phyloP scores from a whole-genome alignment of 2,113 vertebrate species.

The Cyphotilapia sp. region DNA sequence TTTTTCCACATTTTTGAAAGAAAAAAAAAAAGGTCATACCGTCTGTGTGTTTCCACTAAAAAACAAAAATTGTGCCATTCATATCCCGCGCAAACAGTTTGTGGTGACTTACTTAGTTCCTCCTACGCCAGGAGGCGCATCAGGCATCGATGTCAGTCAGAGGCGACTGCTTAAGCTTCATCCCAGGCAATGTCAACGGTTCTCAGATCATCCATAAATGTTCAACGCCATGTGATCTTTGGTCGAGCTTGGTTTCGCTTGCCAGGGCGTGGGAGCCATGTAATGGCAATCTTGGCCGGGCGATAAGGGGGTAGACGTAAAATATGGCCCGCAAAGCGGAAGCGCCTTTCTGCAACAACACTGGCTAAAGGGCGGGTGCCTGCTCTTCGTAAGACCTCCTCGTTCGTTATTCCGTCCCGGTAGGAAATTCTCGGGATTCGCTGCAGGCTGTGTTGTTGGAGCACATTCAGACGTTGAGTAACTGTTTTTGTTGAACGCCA shows the following conservation, averaged over 20 bases:
- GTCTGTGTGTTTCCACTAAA: not conserved
- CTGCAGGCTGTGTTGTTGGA: not conserved
- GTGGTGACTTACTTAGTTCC: not conserved
- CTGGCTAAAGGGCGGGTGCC: not conserved
- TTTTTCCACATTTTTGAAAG: not conserved
- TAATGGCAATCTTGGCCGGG: no score
- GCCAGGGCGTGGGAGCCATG: no score
- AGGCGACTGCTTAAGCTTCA: not conserved
- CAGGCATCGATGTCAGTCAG: not conserved
- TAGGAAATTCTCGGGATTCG: not conserved
- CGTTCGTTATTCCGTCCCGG: not conserved
- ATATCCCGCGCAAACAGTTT: not conserved
- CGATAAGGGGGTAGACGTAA: no score
- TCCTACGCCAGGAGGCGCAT: accelerated
- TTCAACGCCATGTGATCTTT: not conserved
- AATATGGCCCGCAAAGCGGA: not conserved
- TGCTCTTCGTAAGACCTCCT: not conserved
- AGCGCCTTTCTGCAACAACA: not conserved
- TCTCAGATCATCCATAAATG: not conserved
- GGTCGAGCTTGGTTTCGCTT: no score
- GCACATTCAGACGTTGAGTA: not conserved
- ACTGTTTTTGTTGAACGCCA: not conserved
- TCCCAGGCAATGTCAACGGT: not conserved
- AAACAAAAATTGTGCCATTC: not conserved
- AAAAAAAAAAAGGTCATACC: not conserved